Base-by-base conservation (phyloP, 1,140 invertebrate genomes). In the Musca domestica region DNA sequence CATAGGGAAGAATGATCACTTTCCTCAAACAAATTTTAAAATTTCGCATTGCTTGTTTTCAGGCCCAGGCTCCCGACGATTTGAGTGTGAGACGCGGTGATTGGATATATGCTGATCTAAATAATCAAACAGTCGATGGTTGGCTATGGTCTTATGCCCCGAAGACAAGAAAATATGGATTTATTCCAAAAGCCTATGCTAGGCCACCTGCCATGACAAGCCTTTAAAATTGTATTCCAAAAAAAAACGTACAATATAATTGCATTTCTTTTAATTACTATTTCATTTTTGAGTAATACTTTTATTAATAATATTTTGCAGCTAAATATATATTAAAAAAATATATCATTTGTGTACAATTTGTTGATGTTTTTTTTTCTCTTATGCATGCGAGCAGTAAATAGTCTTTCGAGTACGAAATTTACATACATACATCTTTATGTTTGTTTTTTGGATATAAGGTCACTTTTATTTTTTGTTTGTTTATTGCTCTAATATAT, bases 71-170 rank as follows among this genome's bases (percentile, higher is more conserved):
- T 41, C 91, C 93, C 2, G 94, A 96, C 80, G 95, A 96, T 83
- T 83, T 97, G 27, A 92, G 91, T 25, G 94, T 97, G 30, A 87
- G 91, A 69, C 84, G 94, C 58, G 95, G 95, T 0, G 94, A 98
- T 73, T 95, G 93, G 93, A 94, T 97, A 67, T 97, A 96, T 83
- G 95, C 94, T 0, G 94, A 97, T 84, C 85, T 96, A 41, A 91
- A 89, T 69, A 94, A 95, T 85, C 95, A 97, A 83, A 95, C 92
- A 0, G 94, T 96, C 1, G 93, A 95, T 77, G 94, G 94, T 12
- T 97, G 95, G 95, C 83, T 97, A 27, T 98, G 95, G 95, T 94
- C 94, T 0, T 96, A 95, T 82, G 93, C 94, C 9, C 94, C 94
- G 0, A 95, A 95, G 83, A 92, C 92, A 12, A 84, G 94, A 25